Evolutionary conservation across 2,888 invertebrate species (phyloP), one percentile per base, ranked within the genome.

Genomic region (Cenopis cana): DNA sequence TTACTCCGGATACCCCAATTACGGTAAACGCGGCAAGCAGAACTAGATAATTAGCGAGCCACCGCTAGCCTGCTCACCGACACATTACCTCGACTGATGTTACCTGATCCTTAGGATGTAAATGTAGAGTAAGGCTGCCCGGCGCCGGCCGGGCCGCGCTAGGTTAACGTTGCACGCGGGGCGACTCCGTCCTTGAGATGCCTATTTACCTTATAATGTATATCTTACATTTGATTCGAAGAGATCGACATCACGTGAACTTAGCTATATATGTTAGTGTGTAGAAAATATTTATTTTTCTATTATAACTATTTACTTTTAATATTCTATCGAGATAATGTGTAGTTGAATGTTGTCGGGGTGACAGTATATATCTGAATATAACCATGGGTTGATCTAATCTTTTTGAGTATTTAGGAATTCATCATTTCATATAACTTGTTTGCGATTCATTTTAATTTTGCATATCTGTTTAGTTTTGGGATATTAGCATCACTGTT

Each of bases 1-100:
- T 93, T 96, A 96, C 94, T 95, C 96, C 89, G 96, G 95, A 94
- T 96, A 96, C 94, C 95, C 96, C 93, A 96, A 96, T 95, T 96
- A 96, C 94, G 96, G 96, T 96, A 96, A 93, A 93, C 93, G 93
- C 89, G 92, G 92, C 89, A 93, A 93, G 91, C 93, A 93, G 90
- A 89, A 91, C 87, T 93, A 93, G 87, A 85, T 79, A 76, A 76
- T 81, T 79, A 84, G 87, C 82, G 80, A 82, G 85, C 85, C 84
- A 81, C 76, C 85, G 88, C 86, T 82, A 83, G 86, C 87, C 89
- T 87, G 90, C 91, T 89, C 90, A 86, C 89, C 89, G 89, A 92
- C 93, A 91, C 92, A 91, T 92, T 92, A 93, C 93, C 92, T 93
- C 93, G 92, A 93, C 91, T 92, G 92, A 92, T 91, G 93, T 92